Evolutionary conservation across 92 coral and sea anemone genomes (phyloP).

Genomic region (Palythoa heliodiscus): DNA sequence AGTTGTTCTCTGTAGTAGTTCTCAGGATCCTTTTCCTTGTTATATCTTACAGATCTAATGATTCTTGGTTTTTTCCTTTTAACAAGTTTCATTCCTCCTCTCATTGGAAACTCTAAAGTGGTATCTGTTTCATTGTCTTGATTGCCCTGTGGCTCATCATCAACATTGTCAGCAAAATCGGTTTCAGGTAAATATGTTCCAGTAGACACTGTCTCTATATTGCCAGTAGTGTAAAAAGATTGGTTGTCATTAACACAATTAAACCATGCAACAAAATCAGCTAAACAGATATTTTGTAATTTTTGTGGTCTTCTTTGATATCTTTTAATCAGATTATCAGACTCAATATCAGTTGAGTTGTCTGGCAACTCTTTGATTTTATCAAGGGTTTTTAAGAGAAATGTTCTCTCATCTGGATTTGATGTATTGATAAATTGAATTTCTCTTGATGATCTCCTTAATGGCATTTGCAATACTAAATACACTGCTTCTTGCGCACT

Average conservation of each 20-base stretch:
- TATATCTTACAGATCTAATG: slow-evolving; percentile 44
- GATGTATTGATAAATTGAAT: slow-evolving; percentile 58
- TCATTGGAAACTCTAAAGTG: background rate
- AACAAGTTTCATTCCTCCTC: background rate
- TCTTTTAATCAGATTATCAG: slow-evolving; percentile 54
- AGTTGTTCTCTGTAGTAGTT: slow-evolving; percentile 56
- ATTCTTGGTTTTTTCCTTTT: background rate
- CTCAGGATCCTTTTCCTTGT: slow-evolving; percentile 54
- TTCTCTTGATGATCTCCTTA: slow-evolving; percentile 58
- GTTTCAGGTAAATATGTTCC: background rate
- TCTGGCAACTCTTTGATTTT: slow-evolving; percentile 64
- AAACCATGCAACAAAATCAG: slow-evolving; percentile 54
- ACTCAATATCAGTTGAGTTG: slow-evolving; percentile 50
- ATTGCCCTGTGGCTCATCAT: slow-evolving; percentile 46
- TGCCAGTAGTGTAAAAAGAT: background rate
- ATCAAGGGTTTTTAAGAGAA: slow-evolving; percentile 49
- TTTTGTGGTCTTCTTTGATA: slow-evolving; percentile 73
- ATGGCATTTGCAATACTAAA: slow-evolving; percentile 63
- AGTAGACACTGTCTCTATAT: background rate
- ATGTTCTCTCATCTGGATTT: slow-evolving; percentile 54
- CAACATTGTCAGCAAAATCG: slow-evolving; percentile 44
- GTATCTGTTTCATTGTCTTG: background rate
- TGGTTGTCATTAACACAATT: slow-evolving; percentile 3
- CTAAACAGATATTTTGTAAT: slow-evolving; percentile 41
- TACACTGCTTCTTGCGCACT: slow-evolving; percentile 63